Evolutionary conservation across 1,140 invertebrate genomes (phyloP), one percentile per base, ranked within the genome.

Genomic region (Chrysomallon squamiferum): DNA sequence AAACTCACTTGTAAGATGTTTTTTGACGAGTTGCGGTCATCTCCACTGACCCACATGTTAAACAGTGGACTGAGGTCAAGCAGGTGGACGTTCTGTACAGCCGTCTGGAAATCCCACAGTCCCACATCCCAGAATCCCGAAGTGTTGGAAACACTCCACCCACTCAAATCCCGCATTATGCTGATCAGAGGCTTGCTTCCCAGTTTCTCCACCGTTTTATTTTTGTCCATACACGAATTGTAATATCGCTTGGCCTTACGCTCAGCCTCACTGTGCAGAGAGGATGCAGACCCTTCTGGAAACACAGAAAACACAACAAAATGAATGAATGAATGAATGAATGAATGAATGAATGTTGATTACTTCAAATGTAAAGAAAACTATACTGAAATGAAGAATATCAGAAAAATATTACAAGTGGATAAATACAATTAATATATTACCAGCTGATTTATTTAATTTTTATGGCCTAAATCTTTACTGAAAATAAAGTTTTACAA

Each of bases 171-270:
- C 25, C 88, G 84, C 32, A 98, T 83, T 0, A 98, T 79, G 35
- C 92, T 88, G 2, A 92, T 77, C 83, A 98, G 88, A 0, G 96
- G 96, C 72, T 91, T 88, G 3, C 91, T 89, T 0, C 93, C 93
- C 7, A 93, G 80, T 47, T 89, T 86, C 86, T 97, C 95, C 58
- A 97, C 92, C 0, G 93, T 96, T 77, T 95, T 94, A 74, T 97
- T 96, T 0, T 88, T 88, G 83, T 98, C 96, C 88, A 98, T 90
- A 80, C 96, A 99, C 0, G 96, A 96, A 65, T 91, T 87, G 84
- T 96, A 99, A 84, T 97, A 98, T 2, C 91, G 85, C 76, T 94
- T 92, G 0, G 95, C 94, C 85, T 97, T 98, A 49, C 88, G 88
- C 80, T 98, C 95, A 0, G 95, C 92, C 71, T 91, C 89, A 47